Base-by-base conservation (phyloP, 2,797 vertebrate species). In the Diplodus puntazzo region DNA sequence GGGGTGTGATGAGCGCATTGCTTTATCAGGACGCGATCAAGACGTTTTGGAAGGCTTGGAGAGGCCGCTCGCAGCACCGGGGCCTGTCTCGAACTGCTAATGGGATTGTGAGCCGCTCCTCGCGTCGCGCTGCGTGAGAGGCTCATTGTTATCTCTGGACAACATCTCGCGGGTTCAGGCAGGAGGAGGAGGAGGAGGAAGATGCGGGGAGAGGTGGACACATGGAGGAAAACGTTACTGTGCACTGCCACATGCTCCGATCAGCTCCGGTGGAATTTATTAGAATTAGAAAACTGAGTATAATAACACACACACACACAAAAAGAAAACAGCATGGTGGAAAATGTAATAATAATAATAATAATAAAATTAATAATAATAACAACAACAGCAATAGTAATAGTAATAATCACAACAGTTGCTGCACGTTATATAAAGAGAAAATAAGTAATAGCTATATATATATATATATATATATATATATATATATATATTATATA, bases 71-170 rank as follows among this genome's bases (percentile, higher is more conserved):
- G 30, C 30, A 30, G 73, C 59, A 30, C 25, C 21, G 72, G 70
- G 63, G 61, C 74, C 69, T 74, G 74, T 68, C 16, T 77, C 71
- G 67, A 69, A 83, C 68, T 71, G 73, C 50, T 76, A 77, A 82
- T 71, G 59, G 75, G 75, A 75, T 20, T 49, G 48, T 7, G 65
- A 65, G 58, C 70, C 21, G 59, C 69, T 45, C 46, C 34, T 48
- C 54, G 45, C 23, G 71, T 50, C 77, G 71, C 49, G 48, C 72
- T 76, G 70, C 77, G 18, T 0, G 69, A 79, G 46, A 74, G 13
- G 23, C 23, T 60, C 70, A 67, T 65, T 20, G 62, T 69, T 59
- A 73, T 80, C 43, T 45, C 11, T 45, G 13, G 13, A 45, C 13
- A 45, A 45, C 3, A 45, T 45, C 11, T 13, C 3, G 2, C 43